Evolutionary conservation across 2,113 vertebrate species (phyloP), one percentile per base, ranked within the genome.

Genomic region (Lepus americanus): DNA sequence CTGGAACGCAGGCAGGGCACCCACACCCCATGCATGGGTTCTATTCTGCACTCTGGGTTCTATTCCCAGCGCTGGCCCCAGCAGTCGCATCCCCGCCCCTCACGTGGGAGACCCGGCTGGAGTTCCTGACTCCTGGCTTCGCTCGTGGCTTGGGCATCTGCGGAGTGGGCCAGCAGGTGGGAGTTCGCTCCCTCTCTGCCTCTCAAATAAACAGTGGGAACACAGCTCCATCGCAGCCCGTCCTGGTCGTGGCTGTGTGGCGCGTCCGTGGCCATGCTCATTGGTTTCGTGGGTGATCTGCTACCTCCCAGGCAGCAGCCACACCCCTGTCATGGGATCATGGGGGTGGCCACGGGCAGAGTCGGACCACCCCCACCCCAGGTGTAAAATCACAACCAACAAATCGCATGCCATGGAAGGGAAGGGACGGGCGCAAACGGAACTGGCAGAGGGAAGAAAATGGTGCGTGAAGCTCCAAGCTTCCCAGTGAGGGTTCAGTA

Each of bases 241-340:
- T 44, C 31, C 49, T 59, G 72, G 27, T 78, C 29, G 16, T 72
- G 9, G 22, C 1, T 80, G 72, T 7, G 13, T 59, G 55, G 55
- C 17, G 4, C 17, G 19, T 4, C 55, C 13, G 55, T 59, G 55
- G 55, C 4, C 19, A 55, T 31, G 36, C 23, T 23, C 59, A 17
- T 1, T 0, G 16, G 5, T 31, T 10, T n/a, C 11, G 2, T 2
- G 10, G 27, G 23, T 11, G 5, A 67, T 33, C 2, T 85, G 27
- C 19, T 49, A 3, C 9, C 3, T 6, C 1, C 9, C 27, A 8
- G 5, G 14, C 73, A 81, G 76, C 55, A 25, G 33, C 20, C 44
- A 7, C 0, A 16, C 13, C 27, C 31, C 1, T 0, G 27, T 25
- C 10, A 1, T 0, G 2, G 36, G 55, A 31, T 6, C 72, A 29